Conservation (phyloP, 2,888 invertebrate species). For the Scotopteryx bipunctaria region DNA sequence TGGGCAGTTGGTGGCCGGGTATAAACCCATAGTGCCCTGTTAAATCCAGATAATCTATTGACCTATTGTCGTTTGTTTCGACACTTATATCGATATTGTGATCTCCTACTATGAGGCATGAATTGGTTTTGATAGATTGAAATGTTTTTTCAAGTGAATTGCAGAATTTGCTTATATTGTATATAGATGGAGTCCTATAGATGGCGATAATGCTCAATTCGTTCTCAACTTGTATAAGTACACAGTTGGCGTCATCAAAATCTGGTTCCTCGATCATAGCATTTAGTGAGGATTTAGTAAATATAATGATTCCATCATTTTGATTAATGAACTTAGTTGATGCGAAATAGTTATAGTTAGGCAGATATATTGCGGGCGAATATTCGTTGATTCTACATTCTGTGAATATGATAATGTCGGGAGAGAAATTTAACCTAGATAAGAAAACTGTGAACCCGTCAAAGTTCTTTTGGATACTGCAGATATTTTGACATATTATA, state of each 20-base stretch:
- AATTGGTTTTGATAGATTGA: background rate
- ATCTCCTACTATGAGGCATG: background rate
- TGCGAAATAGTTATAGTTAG: background rate
- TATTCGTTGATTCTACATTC: conserved; percentile 8
- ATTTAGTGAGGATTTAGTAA: background rate
- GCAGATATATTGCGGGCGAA: background rate
- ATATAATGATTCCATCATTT: conserved; percentile 13
- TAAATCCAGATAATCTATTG: background rate
- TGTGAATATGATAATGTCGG: conserved; percentile 7
- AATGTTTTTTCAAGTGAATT: background rate
- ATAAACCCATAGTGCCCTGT: background rate
- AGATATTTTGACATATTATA: conserved; percentile 8
- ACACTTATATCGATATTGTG: no score
- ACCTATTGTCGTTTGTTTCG: background rate
- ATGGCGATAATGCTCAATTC: background rate
- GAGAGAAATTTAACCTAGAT: background rate
- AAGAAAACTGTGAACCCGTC: background rate
- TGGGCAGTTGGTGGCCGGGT: background rate
- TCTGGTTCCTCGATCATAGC: conserved; percentile 1
- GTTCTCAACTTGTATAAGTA: background rate
- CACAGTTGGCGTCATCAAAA: background rate
- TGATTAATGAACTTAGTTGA: conserved; percentile 6
- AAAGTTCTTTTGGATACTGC: conserved; percentile 10
- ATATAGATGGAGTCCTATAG: background rate
- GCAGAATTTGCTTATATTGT: background rate